Conservation (phyloP, 2,113 vertebrate genomes). For the Sinocyclocheilus anshuiensis region DNA sequence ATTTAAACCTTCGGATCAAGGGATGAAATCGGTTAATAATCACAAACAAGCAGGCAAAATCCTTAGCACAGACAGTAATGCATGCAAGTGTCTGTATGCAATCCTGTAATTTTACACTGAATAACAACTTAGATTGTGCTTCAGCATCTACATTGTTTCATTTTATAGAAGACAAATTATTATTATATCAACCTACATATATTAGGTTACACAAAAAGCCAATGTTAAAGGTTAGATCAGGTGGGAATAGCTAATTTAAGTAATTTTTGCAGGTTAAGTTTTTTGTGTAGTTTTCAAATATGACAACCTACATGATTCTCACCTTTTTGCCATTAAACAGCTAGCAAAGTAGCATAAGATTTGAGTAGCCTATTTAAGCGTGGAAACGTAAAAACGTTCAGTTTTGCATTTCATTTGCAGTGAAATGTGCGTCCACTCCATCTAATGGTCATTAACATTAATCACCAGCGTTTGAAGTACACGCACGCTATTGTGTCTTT, state of each 20-base stretch:
- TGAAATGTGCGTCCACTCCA: slow-evolving; percentile 73
- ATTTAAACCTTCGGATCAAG: slow-evolving; percentile 21
- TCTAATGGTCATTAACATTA: slow-evolving; percentile 94
- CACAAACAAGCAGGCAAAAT: slow-evolving; percentile 1
- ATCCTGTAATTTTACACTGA: too few species aligned
- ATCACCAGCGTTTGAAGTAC: slow-evolving; percentile 91
- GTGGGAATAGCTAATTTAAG: background rate
- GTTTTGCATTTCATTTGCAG: slow-evolving; percentile 79
- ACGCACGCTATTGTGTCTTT: slow-evolving; percentile 76
- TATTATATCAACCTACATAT: too few species aligned
- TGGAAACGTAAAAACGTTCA: slow-evolving; percentile 74
- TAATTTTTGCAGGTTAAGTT: background rate
- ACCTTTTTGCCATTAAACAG: slow-evolving; percentile 1
- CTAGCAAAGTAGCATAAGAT: background rate
- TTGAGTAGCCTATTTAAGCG: slow-evolving; percentile 61
- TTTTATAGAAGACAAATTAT: background rate
- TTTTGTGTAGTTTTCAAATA: background rate
- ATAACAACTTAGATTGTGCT: background rate
- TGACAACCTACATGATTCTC: background rate
- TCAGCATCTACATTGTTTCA: background rate
- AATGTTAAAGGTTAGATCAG: background rate
- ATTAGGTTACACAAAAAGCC: background rate
- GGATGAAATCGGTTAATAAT: background rate
- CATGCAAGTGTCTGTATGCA: too few species aligned
- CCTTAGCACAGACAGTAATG: background rate